phyloP scores from a whole-genome alignment of 1,140 invertebrate species.

The Scaptodrosophila lebanonensis region DNA sequence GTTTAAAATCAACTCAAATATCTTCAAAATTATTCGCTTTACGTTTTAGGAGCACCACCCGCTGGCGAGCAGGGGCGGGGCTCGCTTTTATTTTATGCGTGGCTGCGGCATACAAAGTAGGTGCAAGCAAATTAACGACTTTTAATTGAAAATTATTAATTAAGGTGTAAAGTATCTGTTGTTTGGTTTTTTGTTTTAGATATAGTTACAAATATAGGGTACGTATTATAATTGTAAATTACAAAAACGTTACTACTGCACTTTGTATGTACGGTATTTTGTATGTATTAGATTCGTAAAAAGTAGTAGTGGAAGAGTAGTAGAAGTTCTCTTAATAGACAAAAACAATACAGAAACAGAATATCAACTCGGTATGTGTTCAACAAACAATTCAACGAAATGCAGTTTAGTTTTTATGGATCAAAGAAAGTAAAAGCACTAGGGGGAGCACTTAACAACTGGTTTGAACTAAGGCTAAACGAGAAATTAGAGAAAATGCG shows the following conservation, averaged over 20 bases:
- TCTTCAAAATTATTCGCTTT: no score
- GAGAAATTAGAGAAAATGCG: slow-evolving; percentile 44
- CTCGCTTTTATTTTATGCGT: slow-evolving; percentile 66
- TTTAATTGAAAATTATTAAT: slow-evolving; percentile 56
- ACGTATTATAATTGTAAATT: no score
- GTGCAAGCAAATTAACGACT: slow-evolving; percentile 77
- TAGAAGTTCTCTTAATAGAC: slow-evolving; percentile 19
- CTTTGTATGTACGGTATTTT: slow-evolving; percentile 55
- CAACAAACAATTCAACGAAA: slow-evolving; percentile 54
- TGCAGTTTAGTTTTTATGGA: slow-evolving; percentile 34
- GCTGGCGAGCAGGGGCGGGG: slow-evolving; percentile 37
- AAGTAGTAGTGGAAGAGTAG: slow-evolving; percentile 4
- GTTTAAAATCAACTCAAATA: no score
- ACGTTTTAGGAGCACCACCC: slow-evolving; percentile 21
- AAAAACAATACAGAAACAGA: slow-evolving; percentile 52
- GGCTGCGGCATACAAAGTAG: slow-evolving; percentile 77
- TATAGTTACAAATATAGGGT: no score
- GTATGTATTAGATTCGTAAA: slow-evolving; percentile 37
- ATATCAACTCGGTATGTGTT: slow-evolving; percentile 52
- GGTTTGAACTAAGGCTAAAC: slow-evolving; percentile 12
- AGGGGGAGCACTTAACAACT: slow-evolving; percentile 32
- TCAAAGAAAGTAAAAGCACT: slow-evolving; percentile 51
- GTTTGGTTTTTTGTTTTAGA: slow-evolving; percentile 6
- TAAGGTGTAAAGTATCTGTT: slow-evolving; percentile 46
- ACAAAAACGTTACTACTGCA: slow-evolving; percentile 67